Percentiles rank a stretch among this genome's conserved stretches.
Conservation (phyloP, 2,888 invertebrate genomes). For the Neocrepidodera transversa region DNA sequence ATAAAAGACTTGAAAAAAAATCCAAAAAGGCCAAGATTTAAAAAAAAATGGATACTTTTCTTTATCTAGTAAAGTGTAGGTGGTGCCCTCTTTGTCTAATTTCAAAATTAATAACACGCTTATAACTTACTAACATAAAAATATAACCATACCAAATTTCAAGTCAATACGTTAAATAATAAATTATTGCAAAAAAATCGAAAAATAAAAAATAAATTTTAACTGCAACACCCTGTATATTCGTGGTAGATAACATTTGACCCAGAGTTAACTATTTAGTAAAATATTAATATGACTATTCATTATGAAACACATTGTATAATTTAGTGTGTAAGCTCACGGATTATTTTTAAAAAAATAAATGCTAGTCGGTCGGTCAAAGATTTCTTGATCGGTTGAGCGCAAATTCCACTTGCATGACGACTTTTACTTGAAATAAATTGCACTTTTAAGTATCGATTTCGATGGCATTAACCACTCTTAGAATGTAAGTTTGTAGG, state of each 20-base stretch:
- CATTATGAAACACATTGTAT: background rate
- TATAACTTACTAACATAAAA: too few relatives aligned
- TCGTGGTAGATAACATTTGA: background rate
- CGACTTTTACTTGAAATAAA: conserved; percentile 33
- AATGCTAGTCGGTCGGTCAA: conserved; percentile 14
- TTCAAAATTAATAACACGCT: too few relatives aligned
- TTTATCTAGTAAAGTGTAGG: too few relatives aligned
- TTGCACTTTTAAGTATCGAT: conserved; percentile 24
- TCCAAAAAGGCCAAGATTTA: too few relatives aligned
- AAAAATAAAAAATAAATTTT: too few relatives aligned
- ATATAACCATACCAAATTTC: too few relatives aligned
- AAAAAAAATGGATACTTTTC: too few relatives aligned
- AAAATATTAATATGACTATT: background rate
- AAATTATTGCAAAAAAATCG: too few relatives aligned
- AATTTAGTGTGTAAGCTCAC: background rate
- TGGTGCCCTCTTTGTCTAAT: too few relatives aligned
- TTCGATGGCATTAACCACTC: conserved; percentile 15
- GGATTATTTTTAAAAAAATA: background rate
- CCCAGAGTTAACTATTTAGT: background rate
- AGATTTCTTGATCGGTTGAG: conserved; percentile 23
- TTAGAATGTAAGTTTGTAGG: conserved; percentile 26
- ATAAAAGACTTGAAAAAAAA: too few relatives aligned
- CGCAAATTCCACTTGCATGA: conserved; percentile 33
- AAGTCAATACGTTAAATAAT: too few relatives aligned
- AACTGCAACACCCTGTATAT: background rate